Percentiles rank a stretch among this genome's conserved stretches.
These are phyloP conservation scores for rat (Rattus norvegicus) DNA, from an alignment of 2,113 vertebrate genomes.

Conservation along the genomic window GRCr8 NC_086026.1:126228001-126228500, in stretches of 20 bases:
- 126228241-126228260: neutral
- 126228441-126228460: neutral
- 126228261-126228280: neutral
- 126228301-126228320: neutral
- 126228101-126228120: neutral
- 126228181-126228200: neutral
- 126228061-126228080: constrained; percentile 27
- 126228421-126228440: neutral
- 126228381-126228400: no score
- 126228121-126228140: constrained; percentile 10
- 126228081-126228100: constrained; percentile 16
- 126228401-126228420: neutral
- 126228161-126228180: neutral
- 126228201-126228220: neutral
- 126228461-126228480: neutral
- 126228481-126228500: neutral
- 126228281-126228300: neutral
- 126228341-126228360: neutral
- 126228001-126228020: no score
- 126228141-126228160: neutral
- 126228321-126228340: neutral
- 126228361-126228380: neutral
- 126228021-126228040: neutral
- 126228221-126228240: neutral
- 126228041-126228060: neutral